Base-by-base conservation (phyloP, 1,140 invertebrate genomes). In the Drosophila repleta region DNA sequence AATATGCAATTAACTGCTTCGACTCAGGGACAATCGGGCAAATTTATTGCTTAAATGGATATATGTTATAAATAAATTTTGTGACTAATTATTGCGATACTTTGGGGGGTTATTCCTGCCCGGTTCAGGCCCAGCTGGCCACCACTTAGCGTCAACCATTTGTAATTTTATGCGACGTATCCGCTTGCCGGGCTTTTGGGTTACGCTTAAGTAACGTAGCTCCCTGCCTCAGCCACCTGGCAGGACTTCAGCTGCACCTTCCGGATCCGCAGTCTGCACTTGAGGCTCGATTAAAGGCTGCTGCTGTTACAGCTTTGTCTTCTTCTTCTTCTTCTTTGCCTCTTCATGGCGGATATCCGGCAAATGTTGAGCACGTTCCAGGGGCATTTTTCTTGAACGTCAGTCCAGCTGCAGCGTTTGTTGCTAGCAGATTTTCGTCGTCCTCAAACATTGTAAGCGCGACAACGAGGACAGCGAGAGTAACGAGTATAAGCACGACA, bases 161-260 rank as follows among this genome's bases (percentile, higher is more conserved):
- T 76, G 66, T 56, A 70, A 75, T 78, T 81, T 82, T 69, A 81
- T 75, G 82, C 82, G 83, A 85, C 82, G 87, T 81, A 85, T 85
- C 82, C 82, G 82, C 67, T 87, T 71, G 82, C 82, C 82, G 77
- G 77, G 74, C 82, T 74, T 85, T 84, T 84, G 74, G 81, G 76
- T 85, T 84, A 69, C 81, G 65, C 85, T 85, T 72, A 85, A 74
- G 61, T 64, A 65, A 70, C 39, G 37, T 61, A 66, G 62, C 56
- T 74, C 45, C 51, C 65, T 15, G 20, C 45, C 24, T 20, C n/a
- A 29, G 24, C 20, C 29, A 52, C 45, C 15, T 68, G 56, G 13
- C 15, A 24, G 20, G 24, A 49, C 48, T 49, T 21, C 20, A 48
- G 69, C 63, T 73, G 53, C 66, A 67, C 61, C 73, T 76, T 80